A percentile compares a stretch with the other conserved stretches of the same genome.
Conservation (phyloP, 2,797 vertebrate species). For the Hylomyscus alleni region DNA sequence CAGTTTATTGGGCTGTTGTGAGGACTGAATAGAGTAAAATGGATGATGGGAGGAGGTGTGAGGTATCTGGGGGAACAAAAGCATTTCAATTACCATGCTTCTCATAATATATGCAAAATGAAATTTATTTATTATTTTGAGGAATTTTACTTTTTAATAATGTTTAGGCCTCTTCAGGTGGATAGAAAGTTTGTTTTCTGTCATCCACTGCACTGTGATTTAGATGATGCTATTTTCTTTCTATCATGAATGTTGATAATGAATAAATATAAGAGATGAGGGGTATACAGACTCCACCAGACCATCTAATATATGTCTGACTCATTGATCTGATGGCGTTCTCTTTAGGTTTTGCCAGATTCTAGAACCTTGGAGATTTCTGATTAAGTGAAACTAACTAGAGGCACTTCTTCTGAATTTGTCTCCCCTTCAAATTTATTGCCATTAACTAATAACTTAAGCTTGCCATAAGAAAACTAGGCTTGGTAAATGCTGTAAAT, state of each 20-base stretch:
- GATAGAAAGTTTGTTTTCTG: background rate
- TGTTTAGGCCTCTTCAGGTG: background rate
- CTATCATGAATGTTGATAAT: background rate
- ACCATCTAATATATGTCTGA: background rate
- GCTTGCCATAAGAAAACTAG: background rate
- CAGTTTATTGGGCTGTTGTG: background rate
- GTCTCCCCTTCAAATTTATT: background rate
- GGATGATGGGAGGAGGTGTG: background rate
- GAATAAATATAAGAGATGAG: background rate
- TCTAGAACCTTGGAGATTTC: conserved; percentile 27
- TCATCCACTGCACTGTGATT: background rate
- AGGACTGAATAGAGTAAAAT: background rate
- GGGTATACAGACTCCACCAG: background rate
- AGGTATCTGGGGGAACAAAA: background rate
- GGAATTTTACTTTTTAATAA: background rate
- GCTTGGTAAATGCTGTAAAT: conserved; percentile 7
- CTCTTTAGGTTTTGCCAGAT: background rate
- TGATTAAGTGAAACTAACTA: conserved; percentile 37
- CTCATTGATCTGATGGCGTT: background rate
- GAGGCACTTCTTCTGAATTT: background rate
- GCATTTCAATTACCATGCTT: background rate
- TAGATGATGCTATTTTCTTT: conserved; percentile 5
- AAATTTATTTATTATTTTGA: background rate
- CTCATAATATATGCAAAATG: background rate
- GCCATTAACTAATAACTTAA: background rate